phyloP scores from a whole-genome alignment of 2,888 invertebrate genomes.

The Anodontia alba region DNA sequence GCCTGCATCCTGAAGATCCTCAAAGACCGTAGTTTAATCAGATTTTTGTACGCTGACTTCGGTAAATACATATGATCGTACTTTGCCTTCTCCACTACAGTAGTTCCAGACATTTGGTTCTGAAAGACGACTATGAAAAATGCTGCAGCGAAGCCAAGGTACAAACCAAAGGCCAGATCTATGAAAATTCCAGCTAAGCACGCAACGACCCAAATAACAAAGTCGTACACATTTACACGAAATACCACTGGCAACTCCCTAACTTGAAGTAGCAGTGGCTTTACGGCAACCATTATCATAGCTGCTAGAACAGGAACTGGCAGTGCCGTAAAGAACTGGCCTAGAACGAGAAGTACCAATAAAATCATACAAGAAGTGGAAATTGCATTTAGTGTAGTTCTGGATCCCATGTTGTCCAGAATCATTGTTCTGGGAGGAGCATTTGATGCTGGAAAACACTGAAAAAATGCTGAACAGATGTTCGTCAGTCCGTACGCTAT shows the following conservation, averaged over 20 bases:
- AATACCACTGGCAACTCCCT: conserved; percentile 89
- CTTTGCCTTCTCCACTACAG: conserved; percentile 1
- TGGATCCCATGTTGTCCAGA: conserved; percentile 76
- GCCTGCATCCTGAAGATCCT: conserved; percentile 45
- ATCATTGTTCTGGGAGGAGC: conserved; percentile 80
- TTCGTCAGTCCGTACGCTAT: conserved; percentile 83
- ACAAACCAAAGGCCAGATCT: conserved; percentile 77
- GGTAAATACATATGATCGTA: conserved; percentile 6
- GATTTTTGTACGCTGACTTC: neutral
- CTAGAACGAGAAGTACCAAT: conserved; percentile 75
- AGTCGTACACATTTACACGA: conserved; percentile 91
- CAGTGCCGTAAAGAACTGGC: conserved; percentile 79
- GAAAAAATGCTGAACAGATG: conserved; percentile 82
- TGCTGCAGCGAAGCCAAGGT: conserved; percentile 72
- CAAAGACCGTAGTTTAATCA: neutral
- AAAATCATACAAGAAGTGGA: conserved; percentile 77
- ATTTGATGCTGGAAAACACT: conserved; percentile 83
- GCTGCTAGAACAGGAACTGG: conserved; percentile 83
- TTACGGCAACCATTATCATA: conserved; percentile 85
- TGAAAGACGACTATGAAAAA: conserved; percentile 70
- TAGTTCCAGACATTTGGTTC: conserved; percentile 51
- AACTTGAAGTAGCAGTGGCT: conserved; percentile 87
- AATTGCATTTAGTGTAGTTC: conserved; percentile 72
- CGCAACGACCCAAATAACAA: conserved; percentile 84
- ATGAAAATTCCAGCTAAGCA: conserved; percentile 69